Evolutionary conservation across 2,113 vertebrate genomes (phyloP).

Genomic region (Mionectes macconnelli): DNA sequence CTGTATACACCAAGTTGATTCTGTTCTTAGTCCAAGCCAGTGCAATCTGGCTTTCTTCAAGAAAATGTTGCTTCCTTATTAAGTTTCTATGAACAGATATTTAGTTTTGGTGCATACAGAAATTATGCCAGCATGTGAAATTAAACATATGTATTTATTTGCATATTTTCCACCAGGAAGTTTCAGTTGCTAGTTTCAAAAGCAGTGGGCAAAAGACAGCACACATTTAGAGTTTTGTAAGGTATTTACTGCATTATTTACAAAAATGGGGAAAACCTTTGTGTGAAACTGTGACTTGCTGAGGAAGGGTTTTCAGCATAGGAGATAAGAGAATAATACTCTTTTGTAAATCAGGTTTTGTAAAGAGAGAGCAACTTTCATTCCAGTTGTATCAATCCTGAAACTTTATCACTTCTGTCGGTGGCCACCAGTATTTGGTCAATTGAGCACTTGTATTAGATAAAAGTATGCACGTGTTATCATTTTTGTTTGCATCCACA

Average conservation of each 20-base stretch:
- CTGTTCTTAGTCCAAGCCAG: neutral
- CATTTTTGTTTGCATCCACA: neutral
- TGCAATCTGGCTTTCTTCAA: neutral
- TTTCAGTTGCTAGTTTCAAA: neutral
- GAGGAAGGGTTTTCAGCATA: neutral
- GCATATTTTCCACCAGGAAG: neutral
- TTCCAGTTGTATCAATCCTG: neutral
- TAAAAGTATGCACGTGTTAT: neutral
- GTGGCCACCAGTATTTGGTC: neutral
- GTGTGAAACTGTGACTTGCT: neutral
- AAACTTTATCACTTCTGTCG: neutral
- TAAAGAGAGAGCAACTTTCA: neutral
- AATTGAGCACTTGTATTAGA: neutral
- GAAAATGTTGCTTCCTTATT: neutral
- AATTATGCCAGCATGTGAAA: neutral
- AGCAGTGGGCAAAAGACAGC: neutral
- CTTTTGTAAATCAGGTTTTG: neutral
- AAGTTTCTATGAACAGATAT: neutral
- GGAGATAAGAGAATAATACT: neutral
- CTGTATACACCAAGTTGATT: neutral
- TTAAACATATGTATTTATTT: neutral
- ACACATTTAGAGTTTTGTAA: neutral
- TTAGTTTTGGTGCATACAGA: neutral
- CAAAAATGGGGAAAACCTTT: neutral
- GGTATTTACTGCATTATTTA: neutral